A percentile compares a stretch with the other conserved stretches of the same genome.
These are phyloP conservation scores for Haliaeetus vocifer DNA, from an alignment of 2,797 vertebrate genomes.

Conservation along the genomic window DNA sequence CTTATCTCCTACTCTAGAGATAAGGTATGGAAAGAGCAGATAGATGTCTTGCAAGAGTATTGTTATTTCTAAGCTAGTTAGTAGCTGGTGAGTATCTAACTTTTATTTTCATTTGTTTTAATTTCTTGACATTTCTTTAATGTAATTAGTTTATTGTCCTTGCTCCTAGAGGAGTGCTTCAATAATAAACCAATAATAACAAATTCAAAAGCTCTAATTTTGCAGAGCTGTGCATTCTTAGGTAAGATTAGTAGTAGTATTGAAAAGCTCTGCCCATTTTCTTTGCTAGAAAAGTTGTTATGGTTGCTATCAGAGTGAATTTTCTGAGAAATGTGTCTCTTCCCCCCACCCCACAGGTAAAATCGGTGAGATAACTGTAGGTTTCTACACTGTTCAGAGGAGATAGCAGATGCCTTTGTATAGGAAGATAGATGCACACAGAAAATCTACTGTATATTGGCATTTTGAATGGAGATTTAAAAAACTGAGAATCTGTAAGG, in stretches of 20 bases:
- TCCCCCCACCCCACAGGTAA: neutral
- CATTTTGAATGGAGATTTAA: neutral
- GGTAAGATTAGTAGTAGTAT: neutral
- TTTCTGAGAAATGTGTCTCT: neutral
- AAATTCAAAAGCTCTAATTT: neutral
- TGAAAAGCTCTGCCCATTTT: neutral
- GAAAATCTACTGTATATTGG: neutral
- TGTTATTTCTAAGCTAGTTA: neutral
- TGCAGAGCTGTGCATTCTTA: neutral
- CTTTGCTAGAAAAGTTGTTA: neutral
- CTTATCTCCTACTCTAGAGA: neutral
- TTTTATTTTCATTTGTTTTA: neutral
- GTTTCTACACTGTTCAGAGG: neutral
- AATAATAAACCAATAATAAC: neutral
- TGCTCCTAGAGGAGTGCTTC: neutral
- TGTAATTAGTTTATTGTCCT: neutral
- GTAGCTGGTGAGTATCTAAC: neutral
- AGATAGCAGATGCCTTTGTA: neutral
- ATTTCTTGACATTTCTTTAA: neutral
- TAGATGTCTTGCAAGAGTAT: neutral
- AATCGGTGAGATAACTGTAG: neutral
- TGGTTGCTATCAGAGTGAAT: neutral
- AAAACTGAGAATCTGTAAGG: neutral
- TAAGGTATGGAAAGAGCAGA: neutral
- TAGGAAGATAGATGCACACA: neutral